Base-by-base conservation (phyloP, 2,888 invertebrate species). In the Synanthedon vespiformis region DNA sequence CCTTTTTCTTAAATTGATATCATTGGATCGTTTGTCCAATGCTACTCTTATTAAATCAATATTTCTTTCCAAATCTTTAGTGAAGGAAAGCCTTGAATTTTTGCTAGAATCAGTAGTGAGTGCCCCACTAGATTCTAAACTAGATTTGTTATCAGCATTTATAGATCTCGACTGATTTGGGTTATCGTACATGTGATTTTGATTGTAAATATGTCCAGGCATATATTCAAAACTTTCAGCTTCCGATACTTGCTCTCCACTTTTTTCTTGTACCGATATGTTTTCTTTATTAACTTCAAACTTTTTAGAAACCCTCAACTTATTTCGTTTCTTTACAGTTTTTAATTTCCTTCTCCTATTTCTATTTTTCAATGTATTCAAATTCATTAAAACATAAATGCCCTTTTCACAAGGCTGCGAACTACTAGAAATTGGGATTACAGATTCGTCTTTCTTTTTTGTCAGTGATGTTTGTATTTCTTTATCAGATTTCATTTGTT, bases 181-280 rank as follows among this genome's bases (percentile, higher is more conserved):
- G 14, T 50, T 50, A 14, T 50, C 52, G 49, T 56, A 50, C 47
- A 73, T 61, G 64, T 80, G 74, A 53, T 82, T 88, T 61, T 89
- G 89, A 61, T 90, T 89, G 62, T 90, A 91, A 54, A 89, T 80
- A 62, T 90, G 82, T 2, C 88, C 89, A 51, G 88, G 88, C 76
- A 89, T 80, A 66, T 92, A 92, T 69, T 92, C 92, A 74, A 92
- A 92, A 67, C 92, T 92, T 62, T 91, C 90, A 40, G 91, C 91
- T 64, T 89, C 89, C 57, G 90, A 72, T 65, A 88, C 55, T 70
- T 80, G 83, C 16, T 76, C 79, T 57, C 67, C 77, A 63, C 65
- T 78, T 70, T 74, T 77, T 53, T 74, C 78, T 60, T 64, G 71
- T 41, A 56, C 60, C 54, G 61, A 64, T 49, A 64, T 56, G 53